A percentile compares a stretch with the other conserved stretches of the same genome.
Conservation (phyloP, 1,140 invertebrate genomes). For the Capitella teleta region DNA sequence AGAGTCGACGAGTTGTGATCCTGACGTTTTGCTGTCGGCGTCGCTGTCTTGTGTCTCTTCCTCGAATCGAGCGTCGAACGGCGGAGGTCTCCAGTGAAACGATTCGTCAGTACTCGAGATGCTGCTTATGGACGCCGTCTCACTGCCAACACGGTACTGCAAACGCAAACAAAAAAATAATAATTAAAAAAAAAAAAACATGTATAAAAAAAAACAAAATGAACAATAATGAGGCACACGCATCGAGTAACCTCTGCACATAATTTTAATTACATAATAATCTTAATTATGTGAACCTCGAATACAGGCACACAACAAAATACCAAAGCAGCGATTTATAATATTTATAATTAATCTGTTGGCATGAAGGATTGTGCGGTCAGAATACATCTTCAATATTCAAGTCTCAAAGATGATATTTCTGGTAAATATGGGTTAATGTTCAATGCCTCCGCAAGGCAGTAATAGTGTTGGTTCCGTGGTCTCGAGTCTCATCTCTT, state of each 20-base stretch:
- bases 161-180: constrained; percentile 13
- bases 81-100: constrained; percentile 20
- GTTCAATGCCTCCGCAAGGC: too few species aligned
- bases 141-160: constrained; percentile 21
- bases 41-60: constrained; percentile 20
- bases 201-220: neutral
- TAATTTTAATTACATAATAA: too few species aligned
- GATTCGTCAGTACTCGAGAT: constrained; percentile 25
- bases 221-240: neutral
- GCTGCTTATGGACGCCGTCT: constrained; percentile 26
- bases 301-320: neutral
- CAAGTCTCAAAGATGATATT: neutral
- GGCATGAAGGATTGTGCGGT: neutral
- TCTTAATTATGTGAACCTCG: neutral
- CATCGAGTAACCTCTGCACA: too few species aligned
- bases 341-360: neutral
- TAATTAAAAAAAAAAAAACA: constrained; percentile 8
- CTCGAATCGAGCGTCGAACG: constrained; percentile 13
- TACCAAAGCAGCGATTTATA: neutral
- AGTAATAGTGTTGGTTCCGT: too few species aligned
- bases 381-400: neutral
- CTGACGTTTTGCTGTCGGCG: constrained; percentile 15
- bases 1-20: constrained; percentile 30
- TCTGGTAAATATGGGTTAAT: neutral
- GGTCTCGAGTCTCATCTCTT: too few species aligned